Evolutionary conservation across 2,797 vertebrate species (phyloP), one percentile per base, ranked within the genome.

Genomic region (Lithobates pipiens): DNA sequence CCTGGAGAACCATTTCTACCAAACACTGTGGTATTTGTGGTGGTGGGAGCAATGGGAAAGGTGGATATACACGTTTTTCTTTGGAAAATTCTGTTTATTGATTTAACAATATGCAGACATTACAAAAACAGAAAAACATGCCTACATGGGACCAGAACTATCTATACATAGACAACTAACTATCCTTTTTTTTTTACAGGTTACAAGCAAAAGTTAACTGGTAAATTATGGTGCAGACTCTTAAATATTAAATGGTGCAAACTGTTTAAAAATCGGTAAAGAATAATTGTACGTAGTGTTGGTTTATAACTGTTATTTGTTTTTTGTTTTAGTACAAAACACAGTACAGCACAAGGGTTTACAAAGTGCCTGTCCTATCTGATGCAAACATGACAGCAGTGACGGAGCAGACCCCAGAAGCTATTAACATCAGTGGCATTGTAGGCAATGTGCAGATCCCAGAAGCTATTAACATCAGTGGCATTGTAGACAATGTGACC

Each of bases 261-360:
- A 23, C 54, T 23, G 54, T 61, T 23, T 61, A 23, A 23, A 54
- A 16, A 23, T n/a, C 50, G 23, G 23, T 23, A 23, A 61, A 8
- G 54, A 23, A 21, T n/a, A n/a, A 23, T 61, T 61, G 6, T 23
- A 18, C 13, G 16, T 54, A 50, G 18, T 61, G 23, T 67, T 29
- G 5, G 10, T 29, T 39, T 27, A 3, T 29, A 27, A 25, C 11
- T 67, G 7, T 9, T 25, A 27, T 39, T 42, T 42, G 15, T 85
- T 75, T 92, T 21, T 82, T 90, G 11, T 93, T 94, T 16, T 93
- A 99, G 98, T 98, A 99, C 91, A 99, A 98, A 95, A 99, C 98
- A 0, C 91, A 96, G 73, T 99, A 99, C 91, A 96, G 95, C 92
- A 96, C 95, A 86, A 94, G 90, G 9, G 69, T 96, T 84, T 90